Evolutionary conservation across 2,797 vertebrate genomes (phyloP).

Genomic region (Cyprinella venusta): DNA sequence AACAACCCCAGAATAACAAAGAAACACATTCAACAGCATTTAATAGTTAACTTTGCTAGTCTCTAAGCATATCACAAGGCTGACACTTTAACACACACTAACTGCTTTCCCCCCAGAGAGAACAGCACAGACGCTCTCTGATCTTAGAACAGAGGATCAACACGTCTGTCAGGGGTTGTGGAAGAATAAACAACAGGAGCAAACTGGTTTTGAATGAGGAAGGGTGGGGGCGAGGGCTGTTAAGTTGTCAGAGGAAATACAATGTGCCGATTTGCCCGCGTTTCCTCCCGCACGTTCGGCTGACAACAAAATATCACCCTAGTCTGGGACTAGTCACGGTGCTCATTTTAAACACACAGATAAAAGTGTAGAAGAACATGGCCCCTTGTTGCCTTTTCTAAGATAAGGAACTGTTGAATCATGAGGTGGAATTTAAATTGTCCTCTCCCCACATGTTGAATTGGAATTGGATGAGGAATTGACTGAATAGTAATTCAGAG

Average conservation of each 20-base stretch:
- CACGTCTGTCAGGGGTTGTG: conserved; percentile 31
- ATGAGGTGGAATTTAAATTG: not conserved
- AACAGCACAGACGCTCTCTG: conserved; percentile 36
- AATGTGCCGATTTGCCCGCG: conserved; percentile 30
- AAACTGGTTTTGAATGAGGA: conserved; percentile 38
- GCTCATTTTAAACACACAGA: conserved; percentile 24
- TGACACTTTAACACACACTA: conserved; percentile 38
- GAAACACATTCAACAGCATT: conserved; percentile 7
- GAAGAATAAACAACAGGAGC: conserved; percentile 36
- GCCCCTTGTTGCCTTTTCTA: not conserved
- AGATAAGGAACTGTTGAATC: conserved; percentile 5
- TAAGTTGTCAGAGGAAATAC: conserved; percentile 43
- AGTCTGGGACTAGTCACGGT: not conserved
- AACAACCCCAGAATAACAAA: conserved; percentile 21
- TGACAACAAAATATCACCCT: conserved; percentile 38
- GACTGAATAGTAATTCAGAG: not conserved
- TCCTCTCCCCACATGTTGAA: not conserved
- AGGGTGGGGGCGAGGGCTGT: conserved; percentile 2
- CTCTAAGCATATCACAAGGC: conserved; percentile 28
- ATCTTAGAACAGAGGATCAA: conserved; percentile 41
- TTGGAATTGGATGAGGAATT: not conserved
- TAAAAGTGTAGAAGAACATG: not conserved
- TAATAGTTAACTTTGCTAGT: conserved; percentile 48
- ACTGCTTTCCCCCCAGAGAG: conserved; percentile 40
- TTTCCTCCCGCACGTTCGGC: conserved; percentile 7